Conservation (phyloP, 2,797 vertebrate genomes). For the Epinephelus coioides region DNA sequence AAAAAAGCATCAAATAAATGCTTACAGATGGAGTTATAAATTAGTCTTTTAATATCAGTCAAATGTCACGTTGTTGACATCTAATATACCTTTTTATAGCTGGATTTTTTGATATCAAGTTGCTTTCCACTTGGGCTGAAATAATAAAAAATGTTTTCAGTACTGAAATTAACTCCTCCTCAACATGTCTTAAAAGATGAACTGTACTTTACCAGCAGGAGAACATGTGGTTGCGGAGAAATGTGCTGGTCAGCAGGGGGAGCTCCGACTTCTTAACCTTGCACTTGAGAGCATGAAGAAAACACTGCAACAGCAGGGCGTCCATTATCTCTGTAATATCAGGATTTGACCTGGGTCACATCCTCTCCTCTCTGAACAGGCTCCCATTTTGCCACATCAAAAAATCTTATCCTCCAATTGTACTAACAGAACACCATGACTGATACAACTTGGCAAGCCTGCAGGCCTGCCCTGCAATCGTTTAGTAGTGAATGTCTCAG, state of each 20-base stretch:
- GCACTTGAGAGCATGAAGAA: slow-evolving; percentile 94
- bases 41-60: not conserved
- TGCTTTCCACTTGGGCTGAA: slow-evolving; percentile 90
- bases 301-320: slow-evolving; percentile 91
- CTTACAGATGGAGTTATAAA: not conserved
- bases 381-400: slow-evolving; percentile 24
- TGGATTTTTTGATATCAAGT: slow-evolving; percentile 97
- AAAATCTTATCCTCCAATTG: not conserved
- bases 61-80: slow-evolving; percentile 11
- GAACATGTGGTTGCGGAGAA: slow-evolving; percentile 94
- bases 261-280: slow-evolving; percentile 96
- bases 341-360: slow-evolving; percentile 39
- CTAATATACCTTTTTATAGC: slow-evolving; percentile 94
- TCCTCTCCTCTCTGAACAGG: slow-evolving; percentile 9
- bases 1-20: not conserved
- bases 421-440: slow-evolving; percentile 3
- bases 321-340: slow-evolving; percentile 93
- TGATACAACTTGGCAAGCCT: not conserved
- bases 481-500: not conserved
- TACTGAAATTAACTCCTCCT: not conserved
- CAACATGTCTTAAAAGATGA: not conserved
- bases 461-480: slow-evolving; percentile 8
- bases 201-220: slow-evolving; percentile 91
- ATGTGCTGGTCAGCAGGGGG: slow-evolving; percentile 94
- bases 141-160: slow-evolving; percentile 25